A percentile compares a stretch with the other conserved stretches of the same genome.
Evolutionary conservation across 2,797 vertebrate species (phyloP).

Genomic region (Meriones psammophilus): DNA sequence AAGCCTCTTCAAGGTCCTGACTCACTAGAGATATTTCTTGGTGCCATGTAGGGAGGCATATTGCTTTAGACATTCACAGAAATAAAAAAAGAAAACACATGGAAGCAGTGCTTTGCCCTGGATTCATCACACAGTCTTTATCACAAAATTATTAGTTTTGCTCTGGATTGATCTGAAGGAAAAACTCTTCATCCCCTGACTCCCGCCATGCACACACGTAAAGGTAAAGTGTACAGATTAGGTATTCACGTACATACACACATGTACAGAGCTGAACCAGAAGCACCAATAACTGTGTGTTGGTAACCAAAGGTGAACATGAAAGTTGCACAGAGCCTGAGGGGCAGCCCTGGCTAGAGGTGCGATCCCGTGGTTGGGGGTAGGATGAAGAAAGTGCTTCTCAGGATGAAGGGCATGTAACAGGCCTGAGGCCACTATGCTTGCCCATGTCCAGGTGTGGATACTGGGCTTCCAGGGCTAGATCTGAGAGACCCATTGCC

Average conservation of each 20-base stretch:
- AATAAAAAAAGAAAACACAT: not conserved
- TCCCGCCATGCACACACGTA: too few species aligned
- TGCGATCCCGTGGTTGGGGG: not conserved
- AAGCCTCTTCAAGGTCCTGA: not conserved
- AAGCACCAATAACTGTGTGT: not conserved
- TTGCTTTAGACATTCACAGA: not conserved
- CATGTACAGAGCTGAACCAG: not conserved
- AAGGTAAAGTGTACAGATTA: not conserved
- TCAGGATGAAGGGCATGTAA: accelerated
- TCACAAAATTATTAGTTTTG: not conserved
- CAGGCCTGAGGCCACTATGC: not conserved
- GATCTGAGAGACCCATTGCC: not conserved
- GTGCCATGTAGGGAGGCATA: not conserved
- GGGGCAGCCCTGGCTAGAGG: not conserved
- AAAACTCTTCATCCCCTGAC: too few species aligned
- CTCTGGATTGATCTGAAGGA: not conserved
- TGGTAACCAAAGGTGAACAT: too few species aligned
- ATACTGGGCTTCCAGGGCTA: not conserved
- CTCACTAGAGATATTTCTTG: not conserved
- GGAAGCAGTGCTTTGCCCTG: not conserved
- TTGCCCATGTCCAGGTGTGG: not conserved
- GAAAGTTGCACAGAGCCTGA: not conserved
- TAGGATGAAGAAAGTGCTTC: not conserved
- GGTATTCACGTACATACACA: too few species aligned
- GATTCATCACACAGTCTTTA: not conserved